phyloP scores from a whole-genome alignment of 1,140 invertebrate species.

The Holotrichia oblita region DNA sequence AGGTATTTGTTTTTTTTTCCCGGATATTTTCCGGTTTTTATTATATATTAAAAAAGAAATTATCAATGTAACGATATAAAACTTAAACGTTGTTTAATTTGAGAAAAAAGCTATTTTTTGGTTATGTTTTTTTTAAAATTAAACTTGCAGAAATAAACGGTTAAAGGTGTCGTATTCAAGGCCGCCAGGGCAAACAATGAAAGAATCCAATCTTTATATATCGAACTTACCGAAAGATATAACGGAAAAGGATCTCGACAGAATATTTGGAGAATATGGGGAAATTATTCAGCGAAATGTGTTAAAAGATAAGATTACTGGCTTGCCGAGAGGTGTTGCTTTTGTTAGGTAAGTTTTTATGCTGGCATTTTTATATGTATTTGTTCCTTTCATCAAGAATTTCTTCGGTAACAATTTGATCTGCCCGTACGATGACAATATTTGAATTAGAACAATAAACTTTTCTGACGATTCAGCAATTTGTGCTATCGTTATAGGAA shows the following conservation, averaged over 20 bases:
- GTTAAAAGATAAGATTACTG: constrained; percentile 86
- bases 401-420: too few species aligned
- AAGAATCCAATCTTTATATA: constrained; percentile 95
- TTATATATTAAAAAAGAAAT: too few species aligned
- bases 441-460: too few species aligned
- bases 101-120: too few species aligned
- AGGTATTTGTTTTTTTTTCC: constrained; percentile 49
- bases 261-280: constrained; percentile 87
- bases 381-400: too few species aligned
- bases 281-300: constrained; percentile 91
- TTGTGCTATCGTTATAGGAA: too few species aligned
- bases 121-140: neutral
- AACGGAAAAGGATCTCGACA: constrained; percentile 82
- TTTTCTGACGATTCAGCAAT: too few species aligned
- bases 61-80: too few species aligned
- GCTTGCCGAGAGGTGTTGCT: constrained; percentile 85
- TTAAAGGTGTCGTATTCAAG: constrained; percentile 89
- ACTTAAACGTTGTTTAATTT: too few species aligned
- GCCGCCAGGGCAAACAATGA: constrained; percentile 90
- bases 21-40: too few species aligned
- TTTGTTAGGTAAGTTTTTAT: constrained; percentile 92
- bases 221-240: constrained; percentile 89
- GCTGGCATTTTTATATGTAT: too few species aligned
- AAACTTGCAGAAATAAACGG: constrained; percentile 60
- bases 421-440: too few species aligned